phyloP scores from a whole-genome alignment of 1,140 invertebrate species.

The Conopomorpha cramerella region DNA sequence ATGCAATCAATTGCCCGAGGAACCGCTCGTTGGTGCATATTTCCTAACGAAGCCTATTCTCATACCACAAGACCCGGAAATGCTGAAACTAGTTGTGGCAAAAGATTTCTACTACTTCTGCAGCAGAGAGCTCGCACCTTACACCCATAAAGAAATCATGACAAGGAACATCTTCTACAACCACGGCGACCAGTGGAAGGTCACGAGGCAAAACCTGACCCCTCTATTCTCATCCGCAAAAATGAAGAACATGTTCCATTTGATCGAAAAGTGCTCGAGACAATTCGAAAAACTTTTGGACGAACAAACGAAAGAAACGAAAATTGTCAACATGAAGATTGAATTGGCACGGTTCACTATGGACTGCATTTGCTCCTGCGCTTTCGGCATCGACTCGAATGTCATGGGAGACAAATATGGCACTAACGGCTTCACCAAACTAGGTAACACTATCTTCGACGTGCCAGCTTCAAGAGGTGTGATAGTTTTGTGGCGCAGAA shows the following conservation, averaged over 20 bases:
- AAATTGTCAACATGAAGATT: slow-evolving; percentile 29
- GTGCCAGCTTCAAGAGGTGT: not conserved
- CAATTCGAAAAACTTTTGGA: slow-evolving; percentile 28
- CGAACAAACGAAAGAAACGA: slow-evolving; percentile 6
- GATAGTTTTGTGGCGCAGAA: slow-evolving; percentile 2
- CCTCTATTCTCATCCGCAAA: too few species aligned
- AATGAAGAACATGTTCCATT: slow-evolving; percentile 59
- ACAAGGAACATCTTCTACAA: too few species aligned
- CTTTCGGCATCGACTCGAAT: slow-evolving; percentile 61
- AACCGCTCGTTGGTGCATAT: too few species aligned
- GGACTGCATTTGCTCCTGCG: slow-evolving; percentile 57
- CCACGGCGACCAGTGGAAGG: too few species aligned
- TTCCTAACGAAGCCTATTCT: too few species aligned
- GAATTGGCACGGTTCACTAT: slow-evolving; percentile 32
- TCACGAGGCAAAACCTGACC: too few species aligned
- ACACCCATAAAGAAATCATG: too few species aligned
- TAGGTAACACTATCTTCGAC: slow-evolving; percentile 30
- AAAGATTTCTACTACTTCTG: too few species aligned
- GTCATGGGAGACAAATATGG: slow-evolving; percentile 45
- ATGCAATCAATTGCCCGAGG: too few species aligned
- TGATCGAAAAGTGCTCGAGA: slow-evolving; percentile 31
- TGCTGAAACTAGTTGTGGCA: too few species aligned
- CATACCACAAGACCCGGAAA: too few species aligned
- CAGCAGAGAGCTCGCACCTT: too few species aligned
- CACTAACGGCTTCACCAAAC: slow-evolving; percentile 37